A percentile compares a stretch with the other conserved stretches of the same genome.
Evolutionary conservation across 2,797 vertebrate species (phyloP).

Genomic region (Leptodactylus fallax): DNA sequence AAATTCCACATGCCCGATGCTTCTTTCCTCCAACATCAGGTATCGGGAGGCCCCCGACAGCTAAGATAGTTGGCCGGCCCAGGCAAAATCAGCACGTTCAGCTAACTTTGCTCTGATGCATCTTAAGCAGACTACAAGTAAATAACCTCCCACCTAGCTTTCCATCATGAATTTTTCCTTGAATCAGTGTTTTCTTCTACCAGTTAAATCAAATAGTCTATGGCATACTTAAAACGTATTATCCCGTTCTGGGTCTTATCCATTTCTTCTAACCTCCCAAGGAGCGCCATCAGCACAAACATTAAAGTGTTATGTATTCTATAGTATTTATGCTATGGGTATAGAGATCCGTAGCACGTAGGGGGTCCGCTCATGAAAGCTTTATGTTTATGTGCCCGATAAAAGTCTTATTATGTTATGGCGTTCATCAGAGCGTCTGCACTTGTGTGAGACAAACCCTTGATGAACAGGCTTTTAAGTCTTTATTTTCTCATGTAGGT

Average conservation of each 20-base stretch:
- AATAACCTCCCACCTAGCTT: neutral
- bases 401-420: conserved; percentile 40
- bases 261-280: neutral
- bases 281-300: neutral
- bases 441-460: conserved; percentile 21
- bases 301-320: conserved; percentile 1
- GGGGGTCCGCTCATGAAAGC: neutral
- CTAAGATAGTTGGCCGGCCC: no score
- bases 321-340: neutral
- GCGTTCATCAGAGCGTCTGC: conserved; percentile 13
- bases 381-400: conserved; percentile 28
- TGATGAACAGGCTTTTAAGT: conserved; percentile 41
- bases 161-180: neutral
- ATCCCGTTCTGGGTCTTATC: neutral
- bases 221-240: neutral
- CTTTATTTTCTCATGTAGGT: conserved; percentile 33
- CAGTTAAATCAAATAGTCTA: neutral
- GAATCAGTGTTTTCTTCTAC: neutral
- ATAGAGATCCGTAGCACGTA: neutral
- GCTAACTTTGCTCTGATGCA: no score
- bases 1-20: no score
- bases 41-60: no score
- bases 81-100: no score
- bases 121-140: neutral
- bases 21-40: no score